These are phyloP conservation scores for Solen grandis DNA, from an alignment of 1,140 invertebrate species.

Conservation along the genomic window DNA sequence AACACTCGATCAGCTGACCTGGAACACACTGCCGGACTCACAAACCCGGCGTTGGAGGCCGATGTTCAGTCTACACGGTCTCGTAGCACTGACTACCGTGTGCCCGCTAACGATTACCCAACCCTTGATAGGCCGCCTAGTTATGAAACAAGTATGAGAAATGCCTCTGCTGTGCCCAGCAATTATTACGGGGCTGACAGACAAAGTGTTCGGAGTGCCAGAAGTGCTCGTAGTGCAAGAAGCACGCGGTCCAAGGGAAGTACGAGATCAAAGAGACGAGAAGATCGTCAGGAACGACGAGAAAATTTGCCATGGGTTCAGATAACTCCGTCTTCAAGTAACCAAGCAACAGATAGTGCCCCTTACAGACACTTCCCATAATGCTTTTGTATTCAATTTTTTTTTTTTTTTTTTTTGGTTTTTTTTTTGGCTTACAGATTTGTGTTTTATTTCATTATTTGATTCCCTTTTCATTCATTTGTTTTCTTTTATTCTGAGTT, in stretches of 20 bases:
- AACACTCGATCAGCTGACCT: constrained; percentile 7
- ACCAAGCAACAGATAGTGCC: constrained; percentile 50
- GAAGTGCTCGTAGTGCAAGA: constrained; percentile 66
- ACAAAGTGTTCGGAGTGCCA: constrained; percentile 75
- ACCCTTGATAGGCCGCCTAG: constrained; percentile 73
- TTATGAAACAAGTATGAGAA: constrained; percentile 75
- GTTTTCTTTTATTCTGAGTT: too few species aligned
- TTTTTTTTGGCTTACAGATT: too few species aligned
- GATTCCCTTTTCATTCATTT: too few species aligned
- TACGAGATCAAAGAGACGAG: constrained; percentile 59
- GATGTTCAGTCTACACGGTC: constrained; percentile 45
- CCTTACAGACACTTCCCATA: constrained; percentile 65
- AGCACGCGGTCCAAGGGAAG: constrained; percentile 63
- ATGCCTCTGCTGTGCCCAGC: constrained; percentile 63
- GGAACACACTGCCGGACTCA: constrained; percentile 30
- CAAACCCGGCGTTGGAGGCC: constrained; percentile 23
- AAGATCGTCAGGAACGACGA: constrained; percentile 55
- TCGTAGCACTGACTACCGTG: constrained; percentile 33
- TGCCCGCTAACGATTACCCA: constrained; percentile 42
- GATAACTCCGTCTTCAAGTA: constrained; percentile 71
- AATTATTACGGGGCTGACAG: constrained; percentile 69
- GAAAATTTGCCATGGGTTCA: constrained; percentile 78
- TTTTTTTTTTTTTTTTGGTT: too few species aligned
- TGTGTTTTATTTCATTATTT: too few species aligned
- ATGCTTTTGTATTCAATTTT: constrained; percentile 5